Conservation (phyloP, 2,797 vertebrate genomes). For the Lepilemur septentrionalis region DNA sequence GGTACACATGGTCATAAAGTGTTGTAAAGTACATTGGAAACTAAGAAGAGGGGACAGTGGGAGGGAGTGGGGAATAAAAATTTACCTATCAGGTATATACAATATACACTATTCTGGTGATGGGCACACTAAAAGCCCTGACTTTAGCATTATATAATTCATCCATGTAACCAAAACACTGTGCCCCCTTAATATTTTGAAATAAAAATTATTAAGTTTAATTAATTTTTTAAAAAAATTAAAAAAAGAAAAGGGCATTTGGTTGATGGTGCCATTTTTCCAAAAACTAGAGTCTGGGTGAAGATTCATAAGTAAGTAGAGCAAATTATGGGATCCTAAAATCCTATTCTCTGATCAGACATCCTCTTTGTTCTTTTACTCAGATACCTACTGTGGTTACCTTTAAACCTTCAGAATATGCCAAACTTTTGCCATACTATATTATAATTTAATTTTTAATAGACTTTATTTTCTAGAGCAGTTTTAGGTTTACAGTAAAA, state of each 20-base stretch:
- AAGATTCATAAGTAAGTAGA: neutral
- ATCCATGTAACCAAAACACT: neutral
- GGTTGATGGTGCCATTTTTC: neutral
- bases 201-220: neutral
- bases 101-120: neutral
- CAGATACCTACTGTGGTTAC: neutral
- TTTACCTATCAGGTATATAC: neutral
- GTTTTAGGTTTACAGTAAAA: neutral
- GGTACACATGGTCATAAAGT: neutral
- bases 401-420: neutral
- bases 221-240: neutral
- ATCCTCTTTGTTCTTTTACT: neutral
- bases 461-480: neutral
- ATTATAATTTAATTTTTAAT: neutral
- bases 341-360: neutral
- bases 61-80: neutral
- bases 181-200: neutral
- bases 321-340: neutral
- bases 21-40: neutral
- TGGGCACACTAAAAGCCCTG: neutral
- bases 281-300: neutral
- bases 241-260: neutral
- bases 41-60: neutral
- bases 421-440: neutral
- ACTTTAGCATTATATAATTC: neutral